Evolutionary conservation across 2,888 invertebrate genomes (phyloP), one percentile per base, ranked within the genome.

Genomic region (Agonopterix heracliana): DNA sequence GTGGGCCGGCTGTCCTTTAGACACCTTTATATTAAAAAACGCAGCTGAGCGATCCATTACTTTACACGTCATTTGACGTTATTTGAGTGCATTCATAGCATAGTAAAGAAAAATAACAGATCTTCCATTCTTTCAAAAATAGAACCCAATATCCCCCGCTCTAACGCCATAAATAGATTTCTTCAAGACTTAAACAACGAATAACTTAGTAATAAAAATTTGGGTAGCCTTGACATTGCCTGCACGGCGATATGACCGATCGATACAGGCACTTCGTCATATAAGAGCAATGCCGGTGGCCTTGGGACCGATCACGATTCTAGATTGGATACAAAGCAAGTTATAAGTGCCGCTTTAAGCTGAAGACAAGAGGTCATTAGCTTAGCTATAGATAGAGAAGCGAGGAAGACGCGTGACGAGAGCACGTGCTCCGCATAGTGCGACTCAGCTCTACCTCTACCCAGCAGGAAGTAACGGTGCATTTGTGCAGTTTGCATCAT

Each of bases 231-330:
- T 85, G 84, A 85, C 85, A 83, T 81, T 84, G 85, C 60, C 61
- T 66, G 64, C 61, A 68, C 67, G 70, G 68, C 69, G 68, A 77
- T 73, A 73, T 68, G 72, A 73, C 71, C 76, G 78, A 81, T 80
- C 81, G 72, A 81, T 83, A 75, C 69, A 69, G 58, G 63, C 75
- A 68, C 41, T 74, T 71, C 73, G 77, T 81, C 76, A 77, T 76
- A 72, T 74, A 68, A 80, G 74, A 81, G 78, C 74, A 76, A 84
- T 76, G 83, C 78, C 70, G 81, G 74, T 72, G 75, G 75, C 84
- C 84, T 85, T 84, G 81, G 77, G 65, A 74, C 62, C 64, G 70
- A 76, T 75, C 76, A 64, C 65, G 64, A 69, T 64, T 71, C 69
- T 68, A 78, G 71, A 72, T 72, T 70, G 64, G 60, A 64, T 65